Percentiles rank a stretch among this genome's conserved stretches.
Conservation (phyloP, 2,888 invertebrate species). For the Myathropa florea region DNA sequence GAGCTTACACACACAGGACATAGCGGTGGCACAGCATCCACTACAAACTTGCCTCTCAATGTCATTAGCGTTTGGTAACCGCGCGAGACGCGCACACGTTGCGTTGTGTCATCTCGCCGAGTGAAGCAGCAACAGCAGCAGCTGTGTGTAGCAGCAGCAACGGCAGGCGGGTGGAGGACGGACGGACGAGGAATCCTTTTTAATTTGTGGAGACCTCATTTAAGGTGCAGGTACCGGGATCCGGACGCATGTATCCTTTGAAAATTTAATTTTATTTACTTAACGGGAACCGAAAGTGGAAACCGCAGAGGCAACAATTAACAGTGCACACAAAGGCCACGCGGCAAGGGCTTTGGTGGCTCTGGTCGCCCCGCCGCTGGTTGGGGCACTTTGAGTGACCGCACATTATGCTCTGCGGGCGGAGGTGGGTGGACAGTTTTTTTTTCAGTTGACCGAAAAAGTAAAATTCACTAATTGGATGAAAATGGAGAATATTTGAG, state of each 20-base stretch:
- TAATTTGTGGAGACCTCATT: slow-evolving; percentile 63
- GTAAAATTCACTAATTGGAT: slow-evolving; percentile 29
- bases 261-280: slow-evolving; percentile 69
- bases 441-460: not conserved
- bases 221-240: slow-evolving; percentile 47
- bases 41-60: slow-evolving; percentile 42
- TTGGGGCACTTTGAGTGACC: not conserved
- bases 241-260: slow-evolving; percentile 65
- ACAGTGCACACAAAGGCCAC: slow-evolving; percentile 20
- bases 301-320: slow-evolving; percentile 70
- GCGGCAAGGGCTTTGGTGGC: not conserved
- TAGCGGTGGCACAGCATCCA: slow-evolving; percentile 23
- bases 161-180: not conserved
- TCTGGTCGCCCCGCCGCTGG: not conserved
- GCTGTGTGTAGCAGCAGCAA: not conserved
- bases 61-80: slow-evolving; percentile 66
- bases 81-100: slow-evolving; percentile 43
- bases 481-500: slow-evolving; percentile 13
- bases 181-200: slow-evolving; percentile 37
- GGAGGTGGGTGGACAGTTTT: not conserved
- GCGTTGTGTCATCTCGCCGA: slow-evolving; percentile 43
- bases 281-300: slow-evolving; percentile 60
- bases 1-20: slow-evolving; percentile 5
- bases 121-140: not conserved
- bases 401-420: not conserved